Percentiles rank a stretch among this genome's conserved stretches.
phyloP scores from a whole-genome alignment of 2,888 invertebrate species.

The Electrophaes corylata region DNA sequence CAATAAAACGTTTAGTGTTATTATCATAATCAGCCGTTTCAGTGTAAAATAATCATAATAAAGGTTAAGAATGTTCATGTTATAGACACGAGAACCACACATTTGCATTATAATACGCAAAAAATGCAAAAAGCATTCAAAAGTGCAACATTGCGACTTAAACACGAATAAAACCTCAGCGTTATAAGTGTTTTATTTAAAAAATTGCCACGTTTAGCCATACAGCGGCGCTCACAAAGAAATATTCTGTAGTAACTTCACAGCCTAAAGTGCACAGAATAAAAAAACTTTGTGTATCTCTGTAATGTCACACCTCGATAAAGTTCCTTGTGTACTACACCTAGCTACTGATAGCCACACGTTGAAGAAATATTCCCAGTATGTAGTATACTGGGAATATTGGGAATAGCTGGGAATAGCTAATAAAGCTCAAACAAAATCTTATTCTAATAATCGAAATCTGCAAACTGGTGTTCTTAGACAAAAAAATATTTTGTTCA shows the following conservation, averaged over 20 bases:
- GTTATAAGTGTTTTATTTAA: slow-evolving; percentile 26
- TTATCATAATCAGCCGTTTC: background rate
- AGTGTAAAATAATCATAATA: background rate
- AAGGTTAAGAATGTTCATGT: slow-evolving; percentile 7
- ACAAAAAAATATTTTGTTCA: too few relatives aligned
- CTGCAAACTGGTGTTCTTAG: too few relatives aligned
- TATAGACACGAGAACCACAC: slow-evolving; percentile 7
- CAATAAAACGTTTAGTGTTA: too few relatives aligned
- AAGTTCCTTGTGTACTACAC: slow-evolving; percentile 17
- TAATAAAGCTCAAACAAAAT: too few relatives aligned
- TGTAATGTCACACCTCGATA: slow-evolving; percentile 34
- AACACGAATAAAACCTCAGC: slow-evolving; percentile 18
- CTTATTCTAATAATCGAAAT: too few relatives aligned
- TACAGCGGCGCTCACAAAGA: slow-evolving; percentile 33
- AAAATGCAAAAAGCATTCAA: slow-evolving; percentile 12
- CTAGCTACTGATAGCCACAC: background rate
- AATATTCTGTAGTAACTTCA: slow-evolving; percentile 12
- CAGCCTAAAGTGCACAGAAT: slow-evolving; percentile 28
- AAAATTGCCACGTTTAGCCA: slow-evolving; percentile 22
- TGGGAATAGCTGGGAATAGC: too few relatives aligned
- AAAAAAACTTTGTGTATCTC: slow-evolving; percentile 26
- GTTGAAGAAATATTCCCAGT: background rate
- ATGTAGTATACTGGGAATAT: too few relatives aligned
- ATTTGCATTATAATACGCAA: slow-evolving; percentile 20
- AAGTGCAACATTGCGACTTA: slow-evolving; percentile 20